These are phyloP conservation scores for Amiota communis DNA, from an alignment of 2,888 invertebrate genomes.

Conservation along the genomic window DNA sequence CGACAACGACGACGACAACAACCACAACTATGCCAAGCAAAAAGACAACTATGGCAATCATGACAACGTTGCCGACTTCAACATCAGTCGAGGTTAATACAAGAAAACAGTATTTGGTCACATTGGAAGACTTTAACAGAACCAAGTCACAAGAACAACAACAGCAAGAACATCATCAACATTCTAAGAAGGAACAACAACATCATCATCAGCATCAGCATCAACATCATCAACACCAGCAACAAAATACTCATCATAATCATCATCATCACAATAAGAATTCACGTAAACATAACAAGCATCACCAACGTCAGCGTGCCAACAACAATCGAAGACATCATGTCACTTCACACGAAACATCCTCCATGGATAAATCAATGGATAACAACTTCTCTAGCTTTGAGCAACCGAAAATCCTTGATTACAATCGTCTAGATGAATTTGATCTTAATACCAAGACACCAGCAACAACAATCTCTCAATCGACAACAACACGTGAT, in stretches of 20 bases:
- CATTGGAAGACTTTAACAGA: conserved; percentile 9
- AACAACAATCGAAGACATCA: conserved; percentile 52
- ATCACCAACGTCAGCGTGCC: conserved; percentile 44
- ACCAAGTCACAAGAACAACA: conserved; percentile 25
- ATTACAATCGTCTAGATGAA: conserved; percentile 55
- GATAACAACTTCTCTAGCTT: conserved; percentile 49
- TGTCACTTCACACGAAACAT: conserved; percentile 49
- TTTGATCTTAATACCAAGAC: conserved; percentile 38
- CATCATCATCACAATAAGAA: conserved; percentile 45
- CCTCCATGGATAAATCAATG: conserved; percentile 38
- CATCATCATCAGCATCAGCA: conserved; percentile 19
- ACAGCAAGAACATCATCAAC: conserved; percentile 38
- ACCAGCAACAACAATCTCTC: conserved; percentile 31
- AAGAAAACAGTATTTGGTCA: not conserved
- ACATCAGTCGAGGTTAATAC: no score
- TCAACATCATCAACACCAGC: not conserved
- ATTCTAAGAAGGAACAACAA: conserved; percentile 34
- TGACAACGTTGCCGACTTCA: not conserved
- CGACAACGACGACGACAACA: conserved; percentile 33
- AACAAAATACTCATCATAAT: conserved; percentile 30
- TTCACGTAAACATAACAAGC: conserved; percentile 40
- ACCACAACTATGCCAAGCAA: conserved; percentile 29
- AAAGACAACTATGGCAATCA: conserved; percentile 23
- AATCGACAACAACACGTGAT: conserved; percentile 58
- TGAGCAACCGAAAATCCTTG: conserved; percentile 35